phyloP scores from a whole-genome alignment of 1,140 invertebrate genomes.

The Sarcophaga bullata region DNA sequence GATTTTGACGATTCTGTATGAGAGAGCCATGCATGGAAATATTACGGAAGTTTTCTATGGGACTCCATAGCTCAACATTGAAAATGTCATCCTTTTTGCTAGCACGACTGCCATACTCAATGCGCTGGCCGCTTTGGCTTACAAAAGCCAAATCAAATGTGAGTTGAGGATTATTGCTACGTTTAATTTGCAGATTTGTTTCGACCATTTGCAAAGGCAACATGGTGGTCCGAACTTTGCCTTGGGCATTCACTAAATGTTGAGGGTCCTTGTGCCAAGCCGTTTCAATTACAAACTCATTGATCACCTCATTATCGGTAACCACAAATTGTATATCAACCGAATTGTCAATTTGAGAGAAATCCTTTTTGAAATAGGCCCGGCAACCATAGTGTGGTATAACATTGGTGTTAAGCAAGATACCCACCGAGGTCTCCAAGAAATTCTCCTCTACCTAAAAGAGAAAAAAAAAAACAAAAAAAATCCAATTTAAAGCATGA shows the following conservation, averaged over 20 bases:
- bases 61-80: constrained; percentile 61
- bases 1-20: constrained; percentile 42
- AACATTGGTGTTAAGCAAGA: constrained; percentile 71
- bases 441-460: constrained; percentile 71
- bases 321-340: constrained; percentile 70
- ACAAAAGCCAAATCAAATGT: constrained; percentile 57
- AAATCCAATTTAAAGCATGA: not conserved
- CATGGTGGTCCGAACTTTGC: constrained; percentile 56
- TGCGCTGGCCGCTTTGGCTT: constrained; percentile 49
- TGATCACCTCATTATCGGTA: constrained; percentile 55
- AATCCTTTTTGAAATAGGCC: constrained; percentile 74
- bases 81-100: constrained; percentile 55
- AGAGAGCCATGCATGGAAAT: constrained; percentile 60
- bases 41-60: constrained; percentile 57
- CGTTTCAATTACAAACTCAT: constrained; percentile 53
- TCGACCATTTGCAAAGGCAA: constrained; percentile 54
- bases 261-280: constrained; percentile 55
- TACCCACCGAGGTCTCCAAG: constrained; percentile 69
- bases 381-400: constrained; percentile 73
- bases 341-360: constrained; percentile 71
- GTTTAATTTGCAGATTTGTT: constrained; percentile 50
- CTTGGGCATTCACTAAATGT: constrained; percentile 52
- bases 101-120: constrained; percentile 54
- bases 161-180: constrained; percentile 49
- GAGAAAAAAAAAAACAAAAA: not conserved